phyloP scores from a whole-genome alignment of 2,888 invertebrate genomes.

The Eumerus sabulonum region DNA sequence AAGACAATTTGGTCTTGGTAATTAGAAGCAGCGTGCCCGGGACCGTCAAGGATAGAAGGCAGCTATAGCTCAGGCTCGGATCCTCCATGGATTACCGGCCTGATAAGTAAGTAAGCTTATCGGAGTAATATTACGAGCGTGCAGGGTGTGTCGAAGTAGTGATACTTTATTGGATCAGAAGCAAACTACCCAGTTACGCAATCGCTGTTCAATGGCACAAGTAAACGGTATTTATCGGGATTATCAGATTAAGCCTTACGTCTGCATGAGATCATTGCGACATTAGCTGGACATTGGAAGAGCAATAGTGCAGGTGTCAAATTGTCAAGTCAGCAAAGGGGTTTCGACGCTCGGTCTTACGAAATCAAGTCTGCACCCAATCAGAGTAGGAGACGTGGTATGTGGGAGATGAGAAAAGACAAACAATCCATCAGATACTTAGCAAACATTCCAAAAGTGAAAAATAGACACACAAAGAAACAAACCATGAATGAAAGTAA shows the following conservation, averaged over 20 bases:
- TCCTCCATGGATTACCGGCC: too few species aligned
- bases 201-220: conserved; percentile 35
- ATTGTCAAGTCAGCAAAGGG: conserved; percentile 19
- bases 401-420: too few species aligned
- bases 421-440: neutral
- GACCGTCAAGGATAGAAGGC: too few species aligned
- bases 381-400: too few species aligned
- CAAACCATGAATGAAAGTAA: conserved; percentile 59
- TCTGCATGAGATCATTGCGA: conserved; percentile 54
- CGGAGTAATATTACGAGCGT: too few species aligned
- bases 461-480: conserved; percentile 43
- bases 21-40: too few species aligned
- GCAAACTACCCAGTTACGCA: conserved; percentile 45
- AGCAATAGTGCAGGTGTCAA: conserved; percentile 3
- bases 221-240: conserved; percentile 13
- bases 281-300: conserved; percentile 21
- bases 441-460: conserved; percentile 10
- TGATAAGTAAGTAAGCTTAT: too few species aligned
- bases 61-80: too few species aligned
- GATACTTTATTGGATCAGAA: conserved; percentile 41
- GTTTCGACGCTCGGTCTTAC: too few species aligned
- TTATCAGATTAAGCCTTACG: conserved; percentile 48
- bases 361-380: too few species aligned
- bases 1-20: too few species aligned
- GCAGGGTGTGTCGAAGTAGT: conserved; percentile 13